Base-by-base conservation (phyloP, 2,888 invertebrate genomes). In the Dusona sp. region DNA sequence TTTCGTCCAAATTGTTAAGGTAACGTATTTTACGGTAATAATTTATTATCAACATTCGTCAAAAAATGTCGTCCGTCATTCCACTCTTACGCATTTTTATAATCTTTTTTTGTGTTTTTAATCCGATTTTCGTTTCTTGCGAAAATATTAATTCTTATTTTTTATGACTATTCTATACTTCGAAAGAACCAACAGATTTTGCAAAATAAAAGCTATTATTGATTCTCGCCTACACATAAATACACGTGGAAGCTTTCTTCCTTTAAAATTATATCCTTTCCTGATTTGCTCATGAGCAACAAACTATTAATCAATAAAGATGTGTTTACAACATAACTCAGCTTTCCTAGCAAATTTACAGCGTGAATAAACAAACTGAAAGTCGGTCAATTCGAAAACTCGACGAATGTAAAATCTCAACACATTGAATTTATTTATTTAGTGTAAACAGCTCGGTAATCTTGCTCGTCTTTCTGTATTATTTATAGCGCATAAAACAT, bases 371-470 rank as follows among this genome's bases (percentile, higher is more conserved):
- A 29, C 61, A 61, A 61, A 25, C 29, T 4, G 29, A 25, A 57
- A 38, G 16, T 61, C 36, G 65, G n/a, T 36, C 36, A 65, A 33
- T n/a, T 22, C 38, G 38, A 38, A 38, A 61, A 68, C 3, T 42
- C 68, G 70, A 70, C 29, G 19, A 70, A 13, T 67, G n/a, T 11
- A 42, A 25, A 67, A 67, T 42, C 45, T 7, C 29, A 70, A 48
- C 4, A 29, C 29, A 16, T 6, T 29, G 16, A n/a, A 70, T 48
- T 70, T 70, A 70, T 70, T 45, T 48, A 48, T 29, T 48, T 33
- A 11, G 45, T 70, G 70, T 29, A 70, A 70, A 70, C 70, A 29
- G 48, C 13, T 33, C 48, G 48, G 3, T 48, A 70, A 70, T 48
- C 70, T 45, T 48, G 70, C 33, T 70, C 48, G 19, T 29, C n/a